Conservation (phyloP, 37 sponge, comb jelly and placozoan genomes). For the Mnemiopsis leidyi region DNA sequence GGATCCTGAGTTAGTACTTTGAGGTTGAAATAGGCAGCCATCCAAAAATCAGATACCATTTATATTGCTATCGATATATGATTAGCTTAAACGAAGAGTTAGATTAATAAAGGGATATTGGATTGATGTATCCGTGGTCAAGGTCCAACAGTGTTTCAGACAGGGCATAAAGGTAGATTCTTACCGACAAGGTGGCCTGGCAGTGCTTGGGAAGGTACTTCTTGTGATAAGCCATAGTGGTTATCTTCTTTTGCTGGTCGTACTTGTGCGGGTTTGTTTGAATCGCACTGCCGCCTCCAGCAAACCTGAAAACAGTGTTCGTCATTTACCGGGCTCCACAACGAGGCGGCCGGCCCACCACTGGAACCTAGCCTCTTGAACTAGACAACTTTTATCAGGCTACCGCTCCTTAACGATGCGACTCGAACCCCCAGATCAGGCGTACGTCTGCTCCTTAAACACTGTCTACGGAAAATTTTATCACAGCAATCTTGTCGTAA, state of each 20-base stretch:
- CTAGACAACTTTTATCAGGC: background rate
- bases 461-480: background rate
- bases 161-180: background rate
- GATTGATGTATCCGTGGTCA: background rate
- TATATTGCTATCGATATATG: too few relatives aligned
- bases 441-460: background rate
- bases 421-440: background rate
- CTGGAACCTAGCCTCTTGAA: background rate
- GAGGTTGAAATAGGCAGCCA: background rate
- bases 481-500: background rate
- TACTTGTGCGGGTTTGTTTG: background rate
- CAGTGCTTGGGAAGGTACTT: conserved; percentile 4
- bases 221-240: conserved; percentile 18
- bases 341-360: background rate
- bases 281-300: conserved; percentile 36
- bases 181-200: background rate
- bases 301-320: background rate
- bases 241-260: background rate
- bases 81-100: background rate
- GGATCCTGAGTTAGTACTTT: background rate
- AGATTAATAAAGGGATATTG: background rate
- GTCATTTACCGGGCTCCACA: background rate
- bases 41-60: background rate
- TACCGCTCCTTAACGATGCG: background rate
- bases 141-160: background rate